These are phyloP conservation scores for Coptotermes formosanus DNA, from an alignment of 1,140 invertebrate species.

Conservation along the genomic window DNA sequence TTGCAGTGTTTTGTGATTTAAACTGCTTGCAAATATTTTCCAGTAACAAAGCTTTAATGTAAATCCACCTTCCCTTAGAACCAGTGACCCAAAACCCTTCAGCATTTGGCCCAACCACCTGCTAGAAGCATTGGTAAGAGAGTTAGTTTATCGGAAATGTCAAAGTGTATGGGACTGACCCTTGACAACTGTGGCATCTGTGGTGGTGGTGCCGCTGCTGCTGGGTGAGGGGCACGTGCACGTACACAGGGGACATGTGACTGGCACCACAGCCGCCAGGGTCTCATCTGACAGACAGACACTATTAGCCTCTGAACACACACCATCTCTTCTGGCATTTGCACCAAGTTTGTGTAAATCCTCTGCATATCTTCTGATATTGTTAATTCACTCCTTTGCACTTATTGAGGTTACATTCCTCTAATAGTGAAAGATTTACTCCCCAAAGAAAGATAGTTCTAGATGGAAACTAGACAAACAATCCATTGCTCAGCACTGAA, in stretches of 20 bases:
- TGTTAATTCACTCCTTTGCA: background rate
- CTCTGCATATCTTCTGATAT: background rate
- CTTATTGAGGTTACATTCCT: background rate
- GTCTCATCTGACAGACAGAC: constrained; percentile 9
- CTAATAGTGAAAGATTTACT: background rate
- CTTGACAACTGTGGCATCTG: background rate
- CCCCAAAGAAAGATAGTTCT: background rate
- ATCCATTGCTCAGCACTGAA: background rate
- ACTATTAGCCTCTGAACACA: background rate
- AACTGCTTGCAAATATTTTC: background rate
- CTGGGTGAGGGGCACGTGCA: constrained; percentile 20
- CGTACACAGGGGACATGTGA: constrained; percentile 28
- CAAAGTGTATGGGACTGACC: constrained; percentile 23
- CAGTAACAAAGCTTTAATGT: background rate
- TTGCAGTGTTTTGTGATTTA: background rate
- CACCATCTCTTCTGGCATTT: too few relatives aligned
- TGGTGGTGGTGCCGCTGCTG: constrained; percentile 4
- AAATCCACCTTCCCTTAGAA: background rate
- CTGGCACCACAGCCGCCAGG: background rate
- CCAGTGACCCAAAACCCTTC: background rate
- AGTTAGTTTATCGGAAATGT: background rate
- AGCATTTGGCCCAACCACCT: constrained; percentile 18
- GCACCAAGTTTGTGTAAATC: background rate
- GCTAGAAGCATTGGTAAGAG: constrained; percentile 22
- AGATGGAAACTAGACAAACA: background rate